Evolutionary conservation across 2,797 vertebrate species (phyloP).

Genomic region (Cuniculus paca): DNA sequence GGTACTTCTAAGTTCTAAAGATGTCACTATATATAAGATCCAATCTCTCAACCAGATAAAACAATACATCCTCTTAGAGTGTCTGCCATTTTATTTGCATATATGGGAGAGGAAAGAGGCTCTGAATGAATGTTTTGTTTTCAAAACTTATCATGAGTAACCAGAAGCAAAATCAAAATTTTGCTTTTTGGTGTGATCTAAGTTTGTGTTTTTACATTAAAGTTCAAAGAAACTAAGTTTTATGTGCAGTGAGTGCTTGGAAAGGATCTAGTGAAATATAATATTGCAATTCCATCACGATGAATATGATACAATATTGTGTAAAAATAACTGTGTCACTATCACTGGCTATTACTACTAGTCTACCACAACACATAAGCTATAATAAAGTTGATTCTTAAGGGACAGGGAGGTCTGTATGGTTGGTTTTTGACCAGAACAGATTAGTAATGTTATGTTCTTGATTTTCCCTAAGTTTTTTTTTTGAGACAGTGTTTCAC

Average conservation of each 20-base stretch:
- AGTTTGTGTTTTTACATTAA: background rate
- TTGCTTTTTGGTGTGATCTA: background rate
- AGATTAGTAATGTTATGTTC: background rate
- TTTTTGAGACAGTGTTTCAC: background rate
- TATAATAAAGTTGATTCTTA: background rate
- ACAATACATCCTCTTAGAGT: background rate
- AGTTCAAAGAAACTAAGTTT: background rate
- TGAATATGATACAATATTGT: background rate
- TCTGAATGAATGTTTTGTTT: background rate
- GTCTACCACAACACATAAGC: background rate
- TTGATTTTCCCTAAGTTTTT: background rate
- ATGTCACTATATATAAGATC: constrained; percentile 9
- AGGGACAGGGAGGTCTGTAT: background rate
- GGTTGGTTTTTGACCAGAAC: background rate
- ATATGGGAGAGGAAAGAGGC: background rate
- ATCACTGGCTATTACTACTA: background rate
- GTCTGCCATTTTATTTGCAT: background rate
- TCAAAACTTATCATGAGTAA: background rate
- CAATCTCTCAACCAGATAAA: constrained; percentile 9
- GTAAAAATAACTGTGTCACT: background rate
- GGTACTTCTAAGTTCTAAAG: background rate
- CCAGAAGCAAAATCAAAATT: background rate
- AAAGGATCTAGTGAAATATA: background rate
- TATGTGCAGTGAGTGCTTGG: background rate
- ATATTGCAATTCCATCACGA: background rate